Base-by-base conservation (phyloP, 2,888 invertebrate species). In the Anagyrus pseudococci region DNA sequence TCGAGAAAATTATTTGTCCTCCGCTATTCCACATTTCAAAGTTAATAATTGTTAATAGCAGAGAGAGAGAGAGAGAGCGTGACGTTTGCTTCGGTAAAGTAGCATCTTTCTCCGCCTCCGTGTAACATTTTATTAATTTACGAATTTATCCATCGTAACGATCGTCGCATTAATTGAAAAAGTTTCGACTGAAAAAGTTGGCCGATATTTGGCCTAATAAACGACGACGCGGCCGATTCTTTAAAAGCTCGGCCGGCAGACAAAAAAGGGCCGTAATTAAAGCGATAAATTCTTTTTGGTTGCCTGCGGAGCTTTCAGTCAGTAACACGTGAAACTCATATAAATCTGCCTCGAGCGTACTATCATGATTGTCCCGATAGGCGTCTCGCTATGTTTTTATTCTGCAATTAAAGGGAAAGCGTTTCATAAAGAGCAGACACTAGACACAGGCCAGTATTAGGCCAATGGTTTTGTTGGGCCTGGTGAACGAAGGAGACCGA, bases 361-460 rank as follows among this genome's bases (percentile, higher is more conserved):
- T 41, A n/a, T 25, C 17, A 15, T 13, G 20, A n/a, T 4, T 22
- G 23, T 40, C 17, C 19, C 3, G 15, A 15, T 37, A 37, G 15
- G 33, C 33, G 2, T 22, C 50, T 1, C 20, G 23, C 40, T 17
- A 40, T 19, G 13, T 56, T 56, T 56, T 56, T 48, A 56, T 56
- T 48, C 23, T 2, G 48, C 22, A 56, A 56, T 56, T 56, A 56
- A 48, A 56, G 37, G n/a, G 46, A 47, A n/a, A 55, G 40, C 19
- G 23, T 40, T 46, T 56, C 23, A 48, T 40, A 54, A 44, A 44
- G 40, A 37, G 25, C 46, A 43, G 46, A 46, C 29, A n/a, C 29
- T 22, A 33, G 29, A 37, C 37, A 33, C n/a, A 33, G 10, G 8
- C 43, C 7, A 7, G 19, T 54, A 54, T 54, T 37, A 47, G 47